phyloP scores from a whole-genome alignment of 2,888 invertebrate genomes.

The Eilema sororculum region DNA sequence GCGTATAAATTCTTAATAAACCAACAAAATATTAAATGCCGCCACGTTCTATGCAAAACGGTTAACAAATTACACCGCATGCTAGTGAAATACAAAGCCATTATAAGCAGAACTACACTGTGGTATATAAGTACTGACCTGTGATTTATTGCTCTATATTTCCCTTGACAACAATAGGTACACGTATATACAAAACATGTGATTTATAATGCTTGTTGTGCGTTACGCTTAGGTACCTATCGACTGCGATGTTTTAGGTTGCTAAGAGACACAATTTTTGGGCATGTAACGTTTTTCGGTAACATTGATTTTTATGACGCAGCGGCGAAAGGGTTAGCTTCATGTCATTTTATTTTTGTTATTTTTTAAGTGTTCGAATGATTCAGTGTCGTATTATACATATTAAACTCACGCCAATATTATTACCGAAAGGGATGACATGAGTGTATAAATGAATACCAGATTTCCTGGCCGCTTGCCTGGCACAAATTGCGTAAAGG shows the following conservation, averaged over 20 bases:
- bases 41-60: background rate
- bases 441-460: background rate
- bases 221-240: slow-evolving; percentile 56
- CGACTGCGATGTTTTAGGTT: slow-evolving; percentile 56
- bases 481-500: too few species aligned
- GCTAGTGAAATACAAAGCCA: slow-evolving; percentile 32
- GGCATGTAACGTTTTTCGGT: slow-evolving; percentile 45
- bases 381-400: background rate
- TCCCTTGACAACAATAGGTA: slow-evolving; percentile 52
- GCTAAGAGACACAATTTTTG: slow-evolving; percentile 62
- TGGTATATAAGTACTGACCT: slow-evolving; percentile 50
- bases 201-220: slow-evolving; percentile 62
- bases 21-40: background rate
- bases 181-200: slow-evolving; percentile 59
- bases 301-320: slow-evolving; percentile 45
- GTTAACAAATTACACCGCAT: slow-evolving; percentile 6
- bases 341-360: background rate
- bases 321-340: background rate
- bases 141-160: slow-evolving; percentile 61
- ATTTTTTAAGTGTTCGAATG: background rate
- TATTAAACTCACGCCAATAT: background rate
- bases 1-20: background rate
- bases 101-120: slow-evolving; percentile 27
- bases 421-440: background rate
- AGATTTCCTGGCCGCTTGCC: too few species aligned